These are phyloP conservation scores for Tachyglossus aculeatus DNA, from an alignment of 2,797 vertebrate genomes.

Conservation along the genomic window DNA sequence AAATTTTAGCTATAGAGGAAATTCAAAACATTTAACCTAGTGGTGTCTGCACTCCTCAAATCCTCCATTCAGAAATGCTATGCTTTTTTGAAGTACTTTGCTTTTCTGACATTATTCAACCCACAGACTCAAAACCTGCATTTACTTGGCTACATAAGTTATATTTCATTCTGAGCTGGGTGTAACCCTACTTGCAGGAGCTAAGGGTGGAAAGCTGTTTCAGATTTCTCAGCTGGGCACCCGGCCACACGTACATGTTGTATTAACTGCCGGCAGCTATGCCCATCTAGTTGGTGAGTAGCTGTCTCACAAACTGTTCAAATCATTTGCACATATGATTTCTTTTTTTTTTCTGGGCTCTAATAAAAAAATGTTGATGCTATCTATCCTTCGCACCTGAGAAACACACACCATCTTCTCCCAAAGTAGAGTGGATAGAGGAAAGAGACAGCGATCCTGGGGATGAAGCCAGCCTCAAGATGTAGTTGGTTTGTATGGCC, in stretches of 20 bases:
- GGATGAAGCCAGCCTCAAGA: background rate
- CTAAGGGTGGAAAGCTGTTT: conserved; percentile 1
- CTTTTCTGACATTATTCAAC: background rate
- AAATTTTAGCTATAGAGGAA: background rate
- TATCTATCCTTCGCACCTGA: background rate
- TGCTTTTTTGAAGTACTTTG: background rate
- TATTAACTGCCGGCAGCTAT: conserved; percentile 31
- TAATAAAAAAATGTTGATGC: conserved; percentile 21
- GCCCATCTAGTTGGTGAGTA: conserved; percentile 32
- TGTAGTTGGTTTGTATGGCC: background rate
- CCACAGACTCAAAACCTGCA: background rate
- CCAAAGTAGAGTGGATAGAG: background rate
- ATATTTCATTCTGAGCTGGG: conserved; percentile 9
- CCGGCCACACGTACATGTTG: conserved; percentile 37
- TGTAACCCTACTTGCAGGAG: background rate
- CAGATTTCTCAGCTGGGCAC: conserved; percentile 59
- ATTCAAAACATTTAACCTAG: background rate
- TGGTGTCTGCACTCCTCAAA: too few species aligned
- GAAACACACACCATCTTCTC: background rate
- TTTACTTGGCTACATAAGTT: background rate
- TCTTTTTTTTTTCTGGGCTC: conserved; percentile 7
- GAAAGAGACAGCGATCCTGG: background rate
- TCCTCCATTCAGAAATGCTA: too few species aligned
- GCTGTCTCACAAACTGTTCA: conserved; percentile 41
- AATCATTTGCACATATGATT: conserved; percentile 12